Base-by-base conservation (phyloP, 2,888 invertebrate species). In the Cacoxenus indagator region DNA sequence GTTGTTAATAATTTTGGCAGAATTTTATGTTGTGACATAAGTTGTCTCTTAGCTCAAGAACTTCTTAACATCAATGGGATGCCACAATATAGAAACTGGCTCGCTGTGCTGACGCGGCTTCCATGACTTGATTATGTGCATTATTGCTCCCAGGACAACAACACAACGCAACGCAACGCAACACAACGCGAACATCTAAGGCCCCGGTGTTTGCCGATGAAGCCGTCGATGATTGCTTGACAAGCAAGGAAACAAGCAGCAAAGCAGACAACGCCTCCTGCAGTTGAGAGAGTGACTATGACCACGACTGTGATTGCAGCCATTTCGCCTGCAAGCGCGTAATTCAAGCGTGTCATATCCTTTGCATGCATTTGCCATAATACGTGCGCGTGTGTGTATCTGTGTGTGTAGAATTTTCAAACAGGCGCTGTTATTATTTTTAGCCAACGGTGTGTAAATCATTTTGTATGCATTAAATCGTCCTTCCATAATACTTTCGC, bases 401-500 rank as follows among this genome's bases (percentile, higher is more conserved):
- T n/a, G 17, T 19, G 59, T 17, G 59, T 17, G 29, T 17, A 31
- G 59, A 48, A 48, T 67, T 67, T 67, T 67, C 29, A 67, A 67
- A 51, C 67, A 45, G 29, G 43, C 55, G 37, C 71, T 74, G 54
- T 73, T 75, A 82, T 82, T 80, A 77, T 82, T 75, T 78, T 76
- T 81, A 74, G 76, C 78, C 75, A 78, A 74, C 77, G 80, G 78
- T 77, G 76, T 82, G 78, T 81, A 78, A 78, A 78, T 80, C 83
- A 83, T 83, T 83, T 81, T 81, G 80, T 81, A 83, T 82, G 83
- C 82, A 83, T 83, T 83, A 83, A 81, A 81, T 78, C 80, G 82
- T 76, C 78, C 78, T n/a, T n/a, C n/a, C n/a, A n/a, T n/a, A 37
- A 14, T 14, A 37, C 37, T 37, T 37, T 8, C 37, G 14, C 37